These are phyloP conservation scores for Meloidogyne hapla DNA, from an alignment of 1,140 invertebrate species.

Conservation along the genomic window DNA sequence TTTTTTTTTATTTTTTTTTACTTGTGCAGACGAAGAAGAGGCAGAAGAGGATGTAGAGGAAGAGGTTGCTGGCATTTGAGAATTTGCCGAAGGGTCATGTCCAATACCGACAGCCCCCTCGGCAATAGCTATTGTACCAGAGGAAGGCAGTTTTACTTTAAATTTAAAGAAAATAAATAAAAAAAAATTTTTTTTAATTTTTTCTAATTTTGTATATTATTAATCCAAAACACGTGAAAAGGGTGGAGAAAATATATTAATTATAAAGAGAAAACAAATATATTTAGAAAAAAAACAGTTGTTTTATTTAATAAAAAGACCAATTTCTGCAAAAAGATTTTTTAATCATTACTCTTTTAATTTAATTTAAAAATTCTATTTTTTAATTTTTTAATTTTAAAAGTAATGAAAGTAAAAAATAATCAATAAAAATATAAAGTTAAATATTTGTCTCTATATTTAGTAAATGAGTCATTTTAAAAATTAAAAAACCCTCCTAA, in stretches of 20 bases:
- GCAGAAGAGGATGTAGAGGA: slow-evolving; percentile 25
- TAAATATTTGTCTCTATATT: background rate
- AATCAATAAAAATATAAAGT: background rate
- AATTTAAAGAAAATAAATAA: slow-evolving; percentile 7
- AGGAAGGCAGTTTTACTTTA: slow-evolving; percentile 11
- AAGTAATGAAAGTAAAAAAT: background rate
- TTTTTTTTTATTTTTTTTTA: background rate
- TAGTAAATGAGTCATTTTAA: background rate
- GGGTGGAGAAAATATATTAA: background rate
- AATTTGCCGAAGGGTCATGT: slow-evolving; percentile 17
- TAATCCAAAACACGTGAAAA: background rate
- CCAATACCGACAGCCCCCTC: slow-evolving; percentile 3
- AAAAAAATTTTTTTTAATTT: background rate
- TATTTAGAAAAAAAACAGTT: background rate
- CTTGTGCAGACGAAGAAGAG: slow-evolving; percentile 21
- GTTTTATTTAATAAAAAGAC: background rate
- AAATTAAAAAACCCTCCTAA: no score
- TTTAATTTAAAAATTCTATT: background rate
- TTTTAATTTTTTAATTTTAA: no score
- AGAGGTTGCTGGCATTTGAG: slow-evolving; percentile 9
- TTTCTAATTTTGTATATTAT: no score
- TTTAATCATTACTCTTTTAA: background rate
- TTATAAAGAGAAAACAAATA: no score
- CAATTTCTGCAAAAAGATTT: background rate
- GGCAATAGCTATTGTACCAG: slow-evolving; percentile 23